A percentile compares a stretch with the other conserved stretches of the same genome.
phyloP scores from a whole-genome alignment of 1,140 invertebrate genomes.

The Scaptomyza montana region DNA sequence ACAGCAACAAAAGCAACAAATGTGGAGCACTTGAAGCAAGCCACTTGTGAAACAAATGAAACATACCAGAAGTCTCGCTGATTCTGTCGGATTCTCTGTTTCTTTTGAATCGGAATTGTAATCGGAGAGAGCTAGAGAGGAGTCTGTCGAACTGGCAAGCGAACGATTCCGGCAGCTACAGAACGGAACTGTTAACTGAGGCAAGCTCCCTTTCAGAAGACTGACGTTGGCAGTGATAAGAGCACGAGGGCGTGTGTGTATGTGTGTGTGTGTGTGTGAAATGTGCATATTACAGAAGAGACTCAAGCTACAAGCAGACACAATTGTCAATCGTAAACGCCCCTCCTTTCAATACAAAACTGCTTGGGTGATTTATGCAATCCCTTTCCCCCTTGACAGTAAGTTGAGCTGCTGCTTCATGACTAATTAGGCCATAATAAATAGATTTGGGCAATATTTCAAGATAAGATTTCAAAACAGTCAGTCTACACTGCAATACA shows the following conservation, averaged over 20 bases:
- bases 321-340: slow-evolving; percentile 42
- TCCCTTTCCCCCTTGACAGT: slow-evolving; percentile 14
- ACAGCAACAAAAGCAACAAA: slow-evolving; percentile 48
- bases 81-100: slow-evolving; percentile 6
- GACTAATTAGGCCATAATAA: slow-evolving; percentile 67
- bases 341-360: slow-evolving; percentile 12
- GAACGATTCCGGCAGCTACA: slow-evolving; percentile 45
- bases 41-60: slow-evolving; percentile 66
- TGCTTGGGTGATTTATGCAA: slow-evolving; percentile 33
- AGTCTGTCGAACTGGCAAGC: slow-evolving; percentile 18
- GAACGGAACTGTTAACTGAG: slow-evolving; percentile 48
- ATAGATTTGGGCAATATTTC: slow-evolving; percentile 34
- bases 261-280: neutral
- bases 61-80: slow-evolving; percentile 51
- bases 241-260: slow-evolving; percentile 20
- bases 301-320: neutral
- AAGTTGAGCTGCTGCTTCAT: slow-evolving; percentile 18
- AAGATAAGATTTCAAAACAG: no score
- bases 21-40: slow-evolving; percentile 44
- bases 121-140: neutral
- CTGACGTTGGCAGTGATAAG: slow-evolving; percentile 40
- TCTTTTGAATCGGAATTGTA: neutral
- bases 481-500: no score
- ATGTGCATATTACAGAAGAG: no score
- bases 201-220: neutral